Evolutionary conservation across 2,797 vertebrate genomes (phyloP).

Genomic region (Oryzias dopingdopingensis): DNA sequence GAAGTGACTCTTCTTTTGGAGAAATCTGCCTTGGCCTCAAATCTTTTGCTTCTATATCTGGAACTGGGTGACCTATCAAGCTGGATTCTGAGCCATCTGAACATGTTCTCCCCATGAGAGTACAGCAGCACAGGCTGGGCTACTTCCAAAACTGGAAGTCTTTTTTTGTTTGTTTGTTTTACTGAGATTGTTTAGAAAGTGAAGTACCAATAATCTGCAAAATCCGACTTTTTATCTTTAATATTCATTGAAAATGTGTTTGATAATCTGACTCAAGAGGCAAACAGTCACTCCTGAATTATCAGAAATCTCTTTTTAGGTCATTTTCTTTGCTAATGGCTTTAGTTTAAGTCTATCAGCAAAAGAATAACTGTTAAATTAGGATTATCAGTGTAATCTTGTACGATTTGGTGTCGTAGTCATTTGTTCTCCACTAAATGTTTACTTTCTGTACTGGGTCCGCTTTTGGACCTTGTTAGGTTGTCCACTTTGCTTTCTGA

Average conservation of each 20-base stretch:
- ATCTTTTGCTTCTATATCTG: constrained; percentile 53
- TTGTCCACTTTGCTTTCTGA: no score
- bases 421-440: no score
- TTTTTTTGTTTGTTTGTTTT: constrained; percentile 12
- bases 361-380: no score
- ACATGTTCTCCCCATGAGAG: constrained; percentile 62
- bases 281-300: not conserved
- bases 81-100: constrained; percentile 69
- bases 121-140: constrained; percentile 52
- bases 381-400: no score
- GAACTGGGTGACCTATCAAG: constrained; percentile 75
- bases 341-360: no score
- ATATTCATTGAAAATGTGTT: not conserved
- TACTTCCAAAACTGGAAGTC: constrained; percentile 55
- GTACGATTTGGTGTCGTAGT: no score
- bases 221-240: not conserved
- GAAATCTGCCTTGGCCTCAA: constrained; percentile 42
- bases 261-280: not conserved
- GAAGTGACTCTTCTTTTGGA: constrained; percentile 25
- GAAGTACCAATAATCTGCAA: not conserved
- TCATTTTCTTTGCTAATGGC: no score
- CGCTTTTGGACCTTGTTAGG: no score
- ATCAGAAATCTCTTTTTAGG: no score
- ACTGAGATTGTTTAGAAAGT: constrained; percentile 7
- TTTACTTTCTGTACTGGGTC: no score